These are phyloP conservation scores for Streptopelia turtur DNA, from an alignment of 2,797 vertebrate genomes.

Conservation along the genomic window DNA sequence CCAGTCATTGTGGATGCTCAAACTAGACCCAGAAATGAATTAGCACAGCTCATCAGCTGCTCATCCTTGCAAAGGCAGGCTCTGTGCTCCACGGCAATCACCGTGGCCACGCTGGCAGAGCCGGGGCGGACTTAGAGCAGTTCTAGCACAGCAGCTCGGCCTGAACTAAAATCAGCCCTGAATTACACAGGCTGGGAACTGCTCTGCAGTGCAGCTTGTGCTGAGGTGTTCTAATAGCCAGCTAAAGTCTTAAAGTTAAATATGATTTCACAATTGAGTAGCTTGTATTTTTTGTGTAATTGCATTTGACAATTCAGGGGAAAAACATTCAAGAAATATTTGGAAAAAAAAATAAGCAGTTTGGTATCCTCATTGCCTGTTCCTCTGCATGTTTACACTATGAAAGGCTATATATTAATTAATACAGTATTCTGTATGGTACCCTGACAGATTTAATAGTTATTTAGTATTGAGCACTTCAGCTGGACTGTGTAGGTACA, in stretches of 20 bases:
- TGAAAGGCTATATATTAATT: not conserved
- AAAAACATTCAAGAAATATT: not conserved
- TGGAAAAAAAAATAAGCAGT: not conserved
- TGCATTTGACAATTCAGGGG: not conserved
- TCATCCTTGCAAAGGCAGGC: not conserved
- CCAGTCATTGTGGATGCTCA: not conserved
- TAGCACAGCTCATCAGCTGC: constrained; percentile 49
- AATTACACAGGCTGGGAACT: not conserved
- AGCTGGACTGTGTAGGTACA: accelerated
- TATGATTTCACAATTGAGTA: not conserved
- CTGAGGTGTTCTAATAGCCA: not conserved
- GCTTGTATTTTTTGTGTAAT: not conserved
- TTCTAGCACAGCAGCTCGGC: not conserved
- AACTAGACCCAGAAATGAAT: not conserved
- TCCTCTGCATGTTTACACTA: not conserved
- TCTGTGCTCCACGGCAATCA: not conserved
- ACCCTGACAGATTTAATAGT: not conserved
- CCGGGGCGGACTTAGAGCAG: not conserved
- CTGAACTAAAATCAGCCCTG: not conserved
- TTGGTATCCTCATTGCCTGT: not conserved
- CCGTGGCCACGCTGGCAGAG: accelerated
- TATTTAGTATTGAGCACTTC: not conserved
- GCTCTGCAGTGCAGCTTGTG: not conserved
- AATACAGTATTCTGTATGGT: not conserved
- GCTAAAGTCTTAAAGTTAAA: constrained; percentile 20